Evolutionary conservation across 2,888 invertebrate genomes (phyloP).

Genomic region (Therioaphis trifolii): DNA sequence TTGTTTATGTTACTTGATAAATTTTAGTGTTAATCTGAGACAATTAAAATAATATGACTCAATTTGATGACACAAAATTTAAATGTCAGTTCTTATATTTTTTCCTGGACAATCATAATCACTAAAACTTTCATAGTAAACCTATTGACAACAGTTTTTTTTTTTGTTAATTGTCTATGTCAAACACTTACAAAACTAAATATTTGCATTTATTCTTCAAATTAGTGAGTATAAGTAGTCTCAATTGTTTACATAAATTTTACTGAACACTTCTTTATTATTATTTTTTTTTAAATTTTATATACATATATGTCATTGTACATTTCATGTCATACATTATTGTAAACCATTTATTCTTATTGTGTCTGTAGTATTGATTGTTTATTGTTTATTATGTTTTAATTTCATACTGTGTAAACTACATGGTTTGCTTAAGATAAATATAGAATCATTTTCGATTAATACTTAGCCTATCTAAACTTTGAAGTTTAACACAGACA

Average conservation of each 20-base stretch:
- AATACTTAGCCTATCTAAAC: too few relatives aligned
- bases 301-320: too few relatives aligned
- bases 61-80: not conserved
- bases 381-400: too few relatives aligned
- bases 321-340: too few relatives aligned
- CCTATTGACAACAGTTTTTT: not conserved
- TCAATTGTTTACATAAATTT: not conserved
- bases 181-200: not conserved
- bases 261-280: too few relatives aligned
- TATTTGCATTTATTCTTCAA: not conserved
- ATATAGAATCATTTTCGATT: too few relatives aligned
- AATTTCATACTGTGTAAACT: too few relatives aligned
- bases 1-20: not conserved
- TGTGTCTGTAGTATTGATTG: too few relatives aligned
- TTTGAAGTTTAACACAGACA: too few relatives aligned
- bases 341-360: too few relatives aligned
- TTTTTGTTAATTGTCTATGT: not conserved
- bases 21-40: not conserved
- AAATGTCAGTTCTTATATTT: not conserved
- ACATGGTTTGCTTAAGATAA: too few relatives aligned
- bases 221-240: constrained; percentile 36
- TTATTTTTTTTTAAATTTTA: too few relatives aligned
- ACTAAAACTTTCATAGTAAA: not conserved
- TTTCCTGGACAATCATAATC: not conserved
- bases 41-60: not conserved